A percentile compares a stretch with the other conserved stretches of the same genome.
These are phyloP conservation scores for Pipistrellus pygmaeus DNA, from an alignment of 2,797 vertebrate species.

Conservation along the genomic window DNA sequence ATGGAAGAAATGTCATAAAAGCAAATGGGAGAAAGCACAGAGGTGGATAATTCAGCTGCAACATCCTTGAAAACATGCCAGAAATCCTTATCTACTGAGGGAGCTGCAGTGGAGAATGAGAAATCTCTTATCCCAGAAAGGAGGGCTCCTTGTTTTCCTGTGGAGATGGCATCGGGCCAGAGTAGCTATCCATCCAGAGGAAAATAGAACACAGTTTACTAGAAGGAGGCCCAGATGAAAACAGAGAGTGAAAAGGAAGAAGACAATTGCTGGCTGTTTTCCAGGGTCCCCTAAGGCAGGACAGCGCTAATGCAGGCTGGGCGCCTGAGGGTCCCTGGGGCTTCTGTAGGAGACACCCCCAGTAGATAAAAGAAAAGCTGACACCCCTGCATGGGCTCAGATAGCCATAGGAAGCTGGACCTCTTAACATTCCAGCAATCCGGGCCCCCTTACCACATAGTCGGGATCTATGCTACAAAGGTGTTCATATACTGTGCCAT, in stretches of 20 bases:
- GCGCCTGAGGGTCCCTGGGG: slow-evolving; percentile 52
- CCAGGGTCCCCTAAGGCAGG: neutral
- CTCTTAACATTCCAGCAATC: slow-evolving; percentile 9
- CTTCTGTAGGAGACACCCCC: slow-evolving; percentile 45
- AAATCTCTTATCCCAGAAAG: slow-evolving; percentile 69
- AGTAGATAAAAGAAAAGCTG: slow-evolving; percentile 54
- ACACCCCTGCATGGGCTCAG: neutral
- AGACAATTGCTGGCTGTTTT: slow-evolving; percentile 72
- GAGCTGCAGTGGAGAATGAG: slow-evolving; percentile 56
- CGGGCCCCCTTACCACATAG: neutral
- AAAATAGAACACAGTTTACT: slow-evolving; percentile 58
- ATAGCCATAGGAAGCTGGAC: neutral
- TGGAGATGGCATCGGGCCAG: slow-evolving; percentile 72
- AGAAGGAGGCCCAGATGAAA: slow-evolving; percentile 72
- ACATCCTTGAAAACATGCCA: slow-evolving; percentile 75
- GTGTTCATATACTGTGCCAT: neutral
- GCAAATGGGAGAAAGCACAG: slow-evolving; percentile 72
- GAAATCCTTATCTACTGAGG: slow-evolving; percentile 75
- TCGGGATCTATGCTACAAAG: neutral
- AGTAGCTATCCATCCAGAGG: slow-evolving; percentile 59
- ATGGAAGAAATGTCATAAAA: slow-evolving; percentile 77
- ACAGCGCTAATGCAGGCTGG: neutral
- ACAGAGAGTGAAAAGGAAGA: slow-evolving; percentile 66
- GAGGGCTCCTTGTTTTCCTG: slow-evolving; percentile 26
- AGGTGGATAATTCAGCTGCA: slow-evolving; percentile 74